Base-by-base conservation (phyloP, 1,140 invertebrate species). In the Zeugodacus cucurbitae region DNA sequence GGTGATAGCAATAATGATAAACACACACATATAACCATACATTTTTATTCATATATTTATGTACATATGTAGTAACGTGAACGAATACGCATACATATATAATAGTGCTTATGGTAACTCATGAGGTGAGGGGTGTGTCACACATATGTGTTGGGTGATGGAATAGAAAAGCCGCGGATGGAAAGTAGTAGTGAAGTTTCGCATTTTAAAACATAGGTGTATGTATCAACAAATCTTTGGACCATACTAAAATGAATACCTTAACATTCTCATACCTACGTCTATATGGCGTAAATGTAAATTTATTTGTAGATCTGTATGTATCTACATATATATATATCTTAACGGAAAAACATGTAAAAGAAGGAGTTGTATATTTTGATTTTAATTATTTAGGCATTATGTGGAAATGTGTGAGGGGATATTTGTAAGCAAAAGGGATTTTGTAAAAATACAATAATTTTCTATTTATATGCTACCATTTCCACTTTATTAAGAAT, bases 361-460 rank as follows among this genome's bases (percentile, higher is more conserved):
- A 74, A 74, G 32, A 74, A 67, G 64, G 29, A 67, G 64, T 67
- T 67, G 64, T 67, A 4, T 67, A 67, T 34, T 67, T n/a, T 32
- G 29, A 29, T 8, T 32, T 74, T 74, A 34, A 41, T 74, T 74
- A n/a, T 74, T 37, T 34, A 37, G 67, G 20, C 67, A n/a, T 14
- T 10, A 87, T 87, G 29, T 58, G 37, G n/a, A n/a, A n/a, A n/a
- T 2, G 20, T 59, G 7, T 29, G 57, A 32, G 58, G 41, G 37
- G 7, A 59, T 59, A 22, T 87, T 41, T 87, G 62, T 22, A 26
- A 74, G 87, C 34, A 88, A 74, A 62, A 57, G 58, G 34, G 87
- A 88, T 88, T 37, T 88, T 74, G 87, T 88, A 74, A 88, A 88
- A 74, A 88, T 64, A 88, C 44, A 74, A 88, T 74, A 57, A 74